These are phyloP conservation scores for Cuniculus paca DNA, from an alignment of 2,797 vertebrate species.

Conservation along the genomic window DNA sequence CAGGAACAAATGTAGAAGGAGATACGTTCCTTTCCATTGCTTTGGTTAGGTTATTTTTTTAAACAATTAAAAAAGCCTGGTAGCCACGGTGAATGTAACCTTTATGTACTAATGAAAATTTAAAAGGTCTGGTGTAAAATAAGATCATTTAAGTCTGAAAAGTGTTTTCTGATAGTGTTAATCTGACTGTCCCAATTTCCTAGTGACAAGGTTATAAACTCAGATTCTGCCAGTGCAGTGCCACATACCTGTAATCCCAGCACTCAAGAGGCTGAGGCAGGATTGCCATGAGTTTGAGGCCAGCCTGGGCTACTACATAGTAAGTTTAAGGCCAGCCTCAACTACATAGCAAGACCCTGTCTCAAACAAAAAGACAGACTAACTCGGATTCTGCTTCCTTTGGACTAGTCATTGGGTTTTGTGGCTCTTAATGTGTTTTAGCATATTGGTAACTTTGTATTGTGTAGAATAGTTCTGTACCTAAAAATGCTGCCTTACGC, in stretches of 20 bases:
- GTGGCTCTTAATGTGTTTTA: neutral
- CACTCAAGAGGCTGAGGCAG: neutral
- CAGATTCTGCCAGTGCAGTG: neutral
- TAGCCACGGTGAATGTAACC: neutral
- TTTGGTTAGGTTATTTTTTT: slow-evolving; percentile 40
- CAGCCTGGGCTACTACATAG: neutral
- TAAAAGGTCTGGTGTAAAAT: neutral
- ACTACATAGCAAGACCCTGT: neutral
- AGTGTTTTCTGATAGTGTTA: slow-evolving; percentile 2
- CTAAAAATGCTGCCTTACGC: slow-evolving; percentile 29
- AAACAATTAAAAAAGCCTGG: slow-evolving; percentile 14
- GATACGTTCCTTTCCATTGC: neutral
- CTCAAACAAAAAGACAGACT: neutral
- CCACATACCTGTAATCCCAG: neutral
- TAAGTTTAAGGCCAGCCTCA: neutral
- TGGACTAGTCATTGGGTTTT: neutral
- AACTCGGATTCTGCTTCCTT: slow-evolving; percentile 10
- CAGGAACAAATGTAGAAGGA: slow-evolving; percentile 48
- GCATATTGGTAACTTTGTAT: slow-evolving; percentile 24
- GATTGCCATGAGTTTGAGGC: neutral
- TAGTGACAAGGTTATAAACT: neutral
- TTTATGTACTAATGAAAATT: neutral
- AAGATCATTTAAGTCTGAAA: slow-evolving; percentile 21
- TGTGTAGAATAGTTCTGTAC: slow-evolving; percentile 1
- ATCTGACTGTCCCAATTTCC: neutral